These are phyloP conservation scores for Cephus cinctus DNA, from an alignment of 1,140 invertebrate species.

Conservation along the genomic window DNA sequence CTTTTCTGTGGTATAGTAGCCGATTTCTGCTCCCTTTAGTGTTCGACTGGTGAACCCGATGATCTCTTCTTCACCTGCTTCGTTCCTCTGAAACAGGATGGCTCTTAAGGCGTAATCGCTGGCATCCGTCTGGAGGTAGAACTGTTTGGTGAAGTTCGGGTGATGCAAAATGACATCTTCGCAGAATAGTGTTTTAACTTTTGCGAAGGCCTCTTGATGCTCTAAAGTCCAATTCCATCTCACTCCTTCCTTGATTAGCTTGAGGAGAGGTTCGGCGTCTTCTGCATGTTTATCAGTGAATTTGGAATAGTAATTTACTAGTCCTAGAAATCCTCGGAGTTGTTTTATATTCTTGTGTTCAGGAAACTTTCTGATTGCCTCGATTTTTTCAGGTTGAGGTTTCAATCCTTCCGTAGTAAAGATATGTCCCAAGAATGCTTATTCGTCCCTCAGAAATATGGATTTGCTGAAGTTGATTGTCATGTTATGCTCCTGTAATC, in stretches of 20 bases:
- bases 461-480: constrained; percentile 32
- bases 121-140: constrained; percentile 25
- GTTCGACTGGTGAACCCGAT: constrained; percentile 13
- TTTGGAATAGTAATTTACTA: constrained; percentile 46
- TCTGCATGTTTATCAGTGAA: constrained; percentile 34
- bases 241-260: constrained; percentile 28
- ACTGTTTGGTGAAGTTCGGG: constrained; percentile 25
- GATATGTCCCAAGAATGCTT: constrained; percentile 47
- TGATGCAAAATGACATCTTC: constrained; percentile 30
- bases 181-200: constrained; percentile 4
- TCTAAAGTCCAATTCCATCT: constrained; percentile 16
- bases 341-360: constrained; percentile 35
- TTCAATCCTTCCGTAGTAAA: constrained; percentile 28
- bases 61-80: neutral
- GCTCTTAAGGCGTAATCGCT: constrained; percentile 30
- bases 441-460: constrained; percentile 31
- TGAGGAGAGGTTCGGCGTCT: constrained; percentile 25
- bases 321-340: constrained; percentile 46
- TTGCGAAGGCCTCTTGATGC: constrained; percentile 21
- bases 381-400: constrained; percentile 33
- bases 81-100: constrained; percentile 28
- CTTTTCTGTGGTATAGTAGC: constrained; percentile 24
- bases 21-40: constrained; percentile 22
- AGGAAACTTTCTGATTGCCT: constrained; percentile 25
- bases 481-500: constrained; percentile 20